Conservation (phyloP, 2,113 vertebrate species). For the Tautogolabrus adspersus region DNA sequence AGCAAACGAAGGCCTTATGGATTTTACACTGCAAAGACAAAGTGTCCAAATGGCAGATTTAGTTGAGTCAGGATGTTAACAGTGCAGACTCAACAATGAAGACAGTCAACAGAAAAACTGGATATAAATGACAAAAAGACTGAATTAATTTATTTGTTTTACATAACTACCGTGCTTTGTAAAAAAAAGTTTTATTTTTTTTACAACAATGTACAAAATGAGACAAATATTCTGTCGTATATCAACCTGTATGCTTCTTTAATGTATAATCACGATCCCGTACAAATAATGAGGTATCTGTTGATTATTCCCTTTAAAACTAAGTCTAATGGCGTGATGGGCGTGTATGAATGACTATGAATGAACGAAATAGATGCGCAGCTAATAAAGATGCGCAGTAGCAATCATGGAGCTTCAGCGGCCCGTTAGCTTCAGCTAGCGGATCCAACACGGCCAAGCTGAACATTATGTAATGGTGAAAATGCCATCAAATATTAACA, state of each 20-base stretch:
- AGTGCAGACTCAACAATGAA: background rate
- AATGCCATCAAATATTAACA: background rate
- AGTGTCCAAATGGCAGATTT: background rate
- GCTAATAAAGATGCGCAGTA: slow-evolving; percentile 56
- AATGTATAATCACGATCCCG: background rate
- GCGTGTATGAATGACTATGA: background rate
- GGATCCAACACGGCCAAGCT: slow-evolving; percentile 5
- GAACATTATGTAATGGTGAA: slow-evolving; percentile 37
- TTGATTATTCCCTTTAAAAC: background rate
- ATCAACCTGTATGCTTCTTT: background rate
- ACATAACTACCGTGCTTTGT: too few species aligned
- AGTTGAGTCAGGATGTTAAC: background rate
- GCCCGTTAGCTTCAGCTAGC: slow-evolving; percentile 61
- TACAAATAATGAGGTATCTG: background rate
- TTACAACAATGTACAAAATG: background rate
- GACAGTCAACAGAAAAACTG: background rate
- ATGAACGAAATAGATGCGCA: slow-evolving; percentile 50
- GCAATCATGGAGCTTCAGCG: slow-evolving; percentile 10
- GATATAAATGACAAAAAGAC: background rate
- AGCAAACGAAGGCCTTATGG: background rate
- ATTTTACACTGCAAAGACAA: background rate
- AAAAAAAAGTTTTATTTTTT: too few species aligned
- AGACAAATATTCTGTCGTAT: background rate
- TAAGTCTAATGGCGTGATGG: slow-evolving; percentile 15
- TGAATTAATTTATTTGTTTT: background rate